phyloP scores from a whole-genome alignment of 2,888 invertebrate genomes.

The Rhynchonema sp. region DNA sequence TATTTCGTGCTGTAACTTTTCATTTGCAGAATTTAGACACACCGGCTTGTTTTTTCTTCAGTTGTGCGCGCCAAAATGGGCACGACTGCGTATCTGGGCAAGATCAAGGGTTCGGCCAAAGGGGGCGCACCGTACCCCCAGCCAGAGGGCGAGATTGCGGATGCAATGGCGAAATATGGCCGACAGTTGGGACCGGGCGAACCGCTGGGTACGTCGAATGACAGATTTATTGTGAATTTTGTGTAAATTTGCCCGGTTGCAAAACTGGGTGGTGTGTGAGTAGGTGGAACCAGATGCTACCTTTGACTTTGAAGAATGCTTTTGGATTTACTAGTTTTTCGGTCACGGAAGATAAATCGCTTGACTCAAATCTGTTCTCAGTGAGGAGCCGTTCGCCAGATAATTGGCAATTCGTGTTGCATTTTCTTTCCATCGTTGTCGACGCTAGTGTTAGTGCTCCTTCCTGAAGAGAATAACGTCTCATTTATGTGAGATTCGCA shows the following conservation, averaged over 20 bases:
- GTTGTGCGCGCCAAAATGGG: slow-evolving; percentile 39
- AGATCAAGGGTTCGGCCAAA: slow-evolving; percentile 42
- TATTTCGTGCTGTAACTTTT: slow-evolving; percentile 1
- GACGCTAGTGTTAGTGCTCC: too few relatives aligned
- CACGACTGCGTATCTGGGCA: slow-evolving; percentile 50
- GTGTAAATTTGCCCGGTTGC: background rate
- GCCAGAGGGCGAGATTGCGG: slow-evolving; percentile 88
- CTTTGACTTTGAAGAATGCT: too few relatives aligned
- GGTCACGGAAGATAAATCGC: too few relatives aligned
- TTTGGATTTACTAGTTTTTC: background rate
- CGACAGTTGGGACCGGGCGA: slow-evolving; percentile 86
- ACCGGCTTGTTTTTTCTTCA: slow-evolving; percentile 12
- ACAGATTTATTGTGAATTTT: background rate
- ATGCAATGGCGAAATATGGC: slow-evolving; percentile 85
- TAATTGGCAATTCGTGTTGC: too few relatives aligned
- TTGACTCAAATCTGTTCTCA: too few relatives aligned
- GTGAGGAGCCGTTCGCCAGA: too few relatives aligned
- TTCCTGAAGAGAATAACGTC: too few relatives aligned
- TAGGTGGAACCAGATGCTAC: too few relatives aligned
- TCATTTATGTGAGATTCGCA: too few relatives aligned
- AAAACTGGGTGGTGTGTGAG: too few relatives aligned
- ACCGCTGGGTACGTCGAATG: slow-evolving; percentile 49
- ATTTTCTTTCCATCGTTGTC: too few relatives aligned
- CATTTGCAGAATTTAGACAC: background rate
- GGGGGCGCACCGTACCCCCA: slow-evolving; percentile 67